Percentiles rank a stretch among this genome's conserved stretches.
Conservation (phyloP, 1,140 invertebrate genomes). For the Philotrypesis tridentata region DNA sequence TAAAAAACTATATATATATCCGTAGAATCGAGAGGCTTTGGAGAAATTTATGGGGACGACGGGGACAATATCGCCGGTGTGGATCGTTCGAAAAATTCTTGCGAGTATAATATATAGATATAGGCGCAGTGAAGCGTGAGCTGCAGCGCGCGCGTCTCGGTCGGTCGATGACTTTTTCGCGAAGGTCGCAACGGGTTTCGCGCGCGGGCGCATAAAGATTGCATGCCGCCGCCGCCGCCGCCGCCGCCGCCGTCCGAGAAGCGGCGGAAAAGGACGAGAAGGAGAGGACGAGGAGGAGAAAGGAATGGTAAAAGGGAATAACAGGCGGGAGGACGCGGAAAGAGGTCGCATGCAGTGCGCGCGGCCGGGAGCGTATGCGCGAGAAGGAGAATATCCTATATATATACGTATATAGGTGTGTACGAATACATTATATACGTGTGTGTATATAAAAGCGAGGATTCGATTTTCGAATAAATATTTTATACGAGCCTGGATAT, state of each 20-base stretch:
- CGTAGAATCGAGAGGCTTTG: no score
- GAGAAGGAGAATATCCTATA: no score
- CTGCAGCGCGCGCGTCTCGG: neutral
- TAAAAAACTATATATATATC: slow-evolving; percentile 7
- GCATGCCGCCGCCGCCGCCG: neutral
- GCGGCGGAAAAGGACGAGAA: slow-evolving; percentile 9
- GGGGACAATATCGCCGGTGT: neutral
- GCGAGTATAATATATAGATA: no score
- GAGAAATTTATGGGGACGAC: slow-evolving; percentile 17
- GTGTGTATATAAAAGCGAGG: neutral
- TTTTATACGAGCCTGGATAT: no score
- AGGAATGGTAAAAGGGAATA: neutral
- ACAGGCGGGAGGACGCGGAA: neutral
- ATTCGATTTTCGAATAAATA: no score
- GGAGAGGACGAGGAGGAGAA: slow-evolving; percentile 8
- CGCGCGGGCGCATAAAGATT: slow-evolving; percentile 39
- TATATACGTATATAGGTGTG: neutral
- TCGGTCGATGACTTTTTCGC: slow-evolving; percentile 50
- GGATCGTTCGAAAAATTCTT: neutral
- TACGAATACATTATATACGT: neutral
- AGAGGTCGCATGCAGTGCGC: no score
- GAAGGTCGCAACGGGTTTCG: slow-evolving; percentile 50
- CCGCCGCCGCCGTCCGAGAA: neutral
- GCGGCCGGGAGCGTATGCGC: no score
- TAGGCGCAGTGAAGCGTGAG: no score